Conservation (phyloP, 1,140 invertebrate species). For the Calliopsis andreniformis region DNA sequence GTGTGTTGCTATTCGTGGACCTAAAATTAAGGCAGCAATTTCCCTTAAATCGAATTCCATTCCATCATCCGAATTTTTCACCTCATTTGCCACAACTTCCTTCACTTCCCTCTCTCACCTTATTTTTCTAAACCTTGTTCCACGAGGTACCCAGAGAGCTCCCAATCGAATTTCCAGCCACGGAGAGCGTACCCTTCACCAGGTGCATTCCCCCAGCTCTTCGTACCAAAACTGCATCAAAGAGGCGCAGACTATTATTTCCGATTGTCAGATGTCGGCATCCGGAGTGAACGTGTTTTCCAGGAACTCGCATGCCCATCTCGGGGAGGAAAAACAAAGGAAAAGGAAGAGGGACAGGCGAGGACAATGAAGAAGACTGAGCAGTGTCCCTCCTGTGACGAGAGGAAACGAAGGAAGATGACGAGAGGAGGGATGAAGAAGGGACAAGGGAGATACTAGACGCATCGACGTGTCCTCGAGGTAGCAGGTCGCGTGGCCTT, state of each 20-base stretch:
- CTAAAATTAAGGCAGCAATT: no score
- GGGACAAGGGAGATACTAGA: constrained; percentile 1
- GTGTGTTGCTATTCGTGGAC: no score
- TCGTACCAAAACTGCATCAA: neutral
- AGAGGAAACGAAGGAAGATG: neutral
- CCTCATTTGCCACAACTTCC: no score
- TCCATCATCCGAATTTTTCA: no score
- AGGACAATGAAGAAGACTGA: neutral
- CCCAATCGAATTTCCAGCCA: no score
- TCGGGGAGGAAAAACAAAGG: neutral
- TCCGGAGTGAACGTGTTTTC: constrained; percentile 24
- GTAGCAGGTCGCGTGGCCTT: constrained; percentile 75
- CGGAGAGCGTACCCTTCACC: no score
- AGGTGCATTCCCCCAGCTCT: no score
- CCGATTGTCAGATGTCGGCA: constrained; percentile 26
- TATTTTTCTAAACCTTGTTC: no score
- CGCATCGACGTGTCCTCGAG: constrained; percentile 52
- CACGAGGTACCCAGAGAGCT: no score
- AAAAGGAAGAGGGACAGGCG: neutral
- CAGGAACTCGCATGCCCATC: constrained; percentile 27
- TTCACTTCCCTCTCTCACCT: no score
- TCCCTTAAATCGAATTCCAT: no score
- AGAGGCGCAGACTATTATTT: constrained; percentile 6
- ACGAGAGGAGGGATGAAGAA: neutral
- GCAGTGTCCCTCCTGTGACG: neutral